A percentile compares a stretch with the other conserved stretches of the same genome.
These are phyloP conservation scores for Harpalus rufipes DNA, from an alignment of 2,888 invertebrate species.

Conservation along the genomic window DNA sequence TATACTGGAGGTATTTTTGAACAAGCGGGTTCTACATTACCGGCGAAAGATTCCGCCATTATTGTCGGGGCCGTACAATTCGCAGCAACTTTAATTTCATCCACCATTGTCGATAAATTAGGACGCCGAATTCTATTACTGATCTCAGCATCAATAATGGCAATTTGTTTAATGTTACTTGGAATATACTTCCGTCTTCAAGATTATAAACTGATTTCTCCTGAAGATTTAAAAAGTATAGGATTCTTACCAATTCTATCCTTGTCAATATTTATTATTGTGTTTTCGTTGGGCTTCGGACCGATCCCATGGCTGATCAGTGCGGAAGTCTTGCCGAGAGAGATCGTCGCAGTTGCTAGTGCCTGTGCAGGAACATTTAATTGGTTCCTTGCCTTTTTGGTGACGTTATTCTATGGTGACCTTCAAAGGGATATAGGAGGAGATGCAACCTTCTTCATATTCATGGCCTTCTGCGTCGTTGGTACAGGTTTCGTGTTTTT, in stretches of 20 bases:
- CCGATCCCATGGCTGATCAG: constrained; percentile 94
- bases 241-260: constrained; percentile 88
- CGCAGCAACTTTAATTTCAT: constrained; percentile 85
- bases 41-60: constrained; percentile 83
- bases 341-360: constrained; percentile 87
- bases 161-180: constrained; percentile 83
- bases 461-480: constrained; percentile 82
- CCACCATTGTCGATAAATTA: constrained; percentile 88
- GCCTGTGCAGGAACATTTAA: constrained; percentile 90
- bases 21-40: constrained; percentile 80
- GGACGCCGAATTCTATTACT: constrained; percentile 89
- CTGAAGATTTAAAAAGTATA: constrained; percentile 78
- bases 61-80: constrained; percentile 92
- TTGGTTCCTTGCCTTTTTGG: constrained; percentile 89
- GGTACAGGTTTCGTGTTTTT: constrained; percentile 85
- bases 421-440: constrained; percentile 80
- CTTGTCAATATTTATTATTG: constrained; percentile 87
- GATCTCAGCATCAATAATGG: constrained; percentile 85
- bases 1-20: constrained; percentile 87
- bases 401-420: constrained; percentile 86
- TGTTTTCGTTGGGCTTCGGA: constrained; percentile 91
- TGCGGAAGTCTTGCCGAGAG: constrained; percentile 89
- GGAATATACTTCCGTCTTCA: constrained; percentile 85
- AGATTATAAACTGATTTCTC: constrained; percentile 73
- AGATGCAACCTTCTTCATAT: constrained; percentile 87